These are phyloP conservation scores for Machaerirhynchus nigripectus DNA, from an alignment of 2,113 vertebrate genomes.

Conservation along the genomic window DNA sequence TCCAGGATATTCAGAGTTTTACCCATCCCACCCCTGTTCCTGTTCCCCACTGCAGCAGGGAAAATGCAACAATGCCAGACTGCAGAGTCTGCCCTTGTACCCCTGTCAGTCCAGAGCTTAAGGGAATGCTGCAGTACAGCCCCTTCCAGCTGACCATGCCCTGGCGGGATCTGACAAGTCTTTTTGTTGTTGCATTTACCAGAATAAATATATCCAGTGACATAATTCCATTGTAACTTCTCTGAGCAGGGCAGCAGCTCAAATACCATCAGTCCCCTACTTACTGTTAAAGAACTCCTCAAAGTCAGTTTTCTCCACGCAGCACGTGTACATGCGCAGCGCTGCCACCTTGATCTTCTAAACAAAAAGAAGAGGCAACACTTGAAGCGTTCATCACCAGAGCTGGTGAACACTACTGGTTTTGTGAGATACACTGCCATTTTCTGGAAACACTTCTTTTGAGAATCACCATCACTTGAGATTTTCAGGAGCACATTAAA, in stretches of 20 bases:
- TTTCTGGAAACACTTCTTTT: not conserved
- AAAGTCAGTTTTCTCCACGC: slow-evolving; percentile 93
- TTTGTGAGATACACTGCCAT: not conserved
- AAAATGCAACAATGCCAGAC: not conserved
- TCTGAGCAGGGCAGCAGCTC: not conserved
- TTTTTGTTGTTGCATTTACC: not conserved
- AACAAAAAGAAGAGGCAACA: slow-evolving; percentile 46
- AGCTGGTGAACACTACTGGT: not conserved
- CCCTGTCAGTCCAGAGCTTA: not conserved
- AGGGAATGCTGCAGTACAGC: not conserved
- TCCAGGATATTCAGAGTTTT: not conserved
- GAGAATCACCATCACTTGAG: not conserved
- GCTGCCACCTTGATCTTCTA: slow-evolving; percentile 98
- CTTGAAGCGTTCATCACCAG: not conserved
- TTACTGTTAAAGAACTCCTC: slow-evolving; percentile 95
- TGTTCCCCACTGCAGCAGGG: not conserved
- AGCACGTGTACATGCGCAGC: slow-evolving; percentile 96
- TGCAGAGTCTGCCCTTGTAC: not conserved
- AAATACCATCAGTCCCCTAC: slow-evolving; percentile 26
- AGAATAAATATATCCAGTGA: not conserved
- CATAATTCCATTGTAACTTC: not conserved
- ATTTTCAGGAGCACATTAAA: not conserved
- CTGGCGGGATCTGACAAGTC: not conserved
- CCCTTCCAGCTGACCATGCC: not conserved
- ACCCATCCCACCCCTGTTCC: not conserved